Evolutionary conservation across 2,888 invertebrate species (phyloP).

Genomic region (Rhagonycha fulva): DNA sequence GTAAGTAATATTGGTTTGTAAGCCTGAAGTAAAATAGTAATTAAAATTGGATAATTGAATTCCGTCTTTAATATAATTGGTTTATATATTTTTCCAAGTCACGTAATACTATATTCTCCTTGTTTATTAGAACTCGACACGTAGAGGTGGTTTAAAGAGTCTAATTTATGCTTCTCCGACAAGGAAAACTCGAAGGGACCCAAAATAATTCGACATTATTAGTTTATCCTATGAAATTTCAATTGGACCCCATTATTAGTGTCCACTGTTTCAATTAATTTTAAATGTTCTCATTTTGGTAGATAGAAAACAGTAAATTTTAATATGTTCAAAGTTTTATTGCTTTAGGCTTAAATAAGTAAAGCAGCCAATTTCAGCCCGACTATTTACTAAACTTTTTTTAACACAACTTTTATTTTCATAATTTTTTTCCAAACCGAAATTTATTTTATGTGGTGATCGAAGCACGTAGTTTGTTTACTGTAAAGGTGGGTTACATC

Average conservation of each 20-base stretch:
- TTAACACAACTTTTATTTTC: background rate
- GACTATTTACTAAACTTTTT: background rate
- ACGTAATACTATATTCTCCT: slow-evolving; percentile 3
- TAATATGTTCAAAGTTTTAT: background rate
- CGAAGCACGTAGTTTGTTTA: background rate
- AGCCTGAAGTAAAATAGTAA: background rate
- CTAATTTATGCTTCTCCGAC: background rate
- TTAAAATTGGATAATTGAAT: slow-evolving; percentile 19
- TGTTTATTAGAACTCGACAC: slow-evolving; percentile 1
- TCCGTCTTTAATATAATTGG: slow-evolving; percentile 6
- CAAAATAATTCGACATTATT: slow-evolving; percentile 9
- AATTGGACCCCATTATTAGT: slow-evolving; percentile 8
- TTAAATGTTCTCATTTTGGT: background rate
- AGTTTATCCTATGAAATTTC: slow-evolving; percentile 15
- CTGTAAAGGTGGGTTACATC: background rate
- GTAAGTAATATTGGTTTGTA: background rate
- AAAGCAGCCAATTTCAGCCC: background rate
- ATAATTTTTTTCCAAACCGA: background rate
- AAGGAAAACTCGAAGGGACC: slow-evolving; percentile 8
- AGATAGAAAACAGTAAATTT: background rate
- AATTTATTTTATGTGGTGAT: background rate
- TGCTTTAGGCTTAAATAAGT: background rate
- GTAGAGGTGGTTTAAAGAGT: background rate
- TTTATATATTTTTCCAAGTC: slow-evolving; percentile 11
- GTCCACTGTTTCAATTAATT: background rate